phyloP scores from a whole-genome alignment of 2,888 invertebrate species.

The Sphinx pinastri region DNA sequence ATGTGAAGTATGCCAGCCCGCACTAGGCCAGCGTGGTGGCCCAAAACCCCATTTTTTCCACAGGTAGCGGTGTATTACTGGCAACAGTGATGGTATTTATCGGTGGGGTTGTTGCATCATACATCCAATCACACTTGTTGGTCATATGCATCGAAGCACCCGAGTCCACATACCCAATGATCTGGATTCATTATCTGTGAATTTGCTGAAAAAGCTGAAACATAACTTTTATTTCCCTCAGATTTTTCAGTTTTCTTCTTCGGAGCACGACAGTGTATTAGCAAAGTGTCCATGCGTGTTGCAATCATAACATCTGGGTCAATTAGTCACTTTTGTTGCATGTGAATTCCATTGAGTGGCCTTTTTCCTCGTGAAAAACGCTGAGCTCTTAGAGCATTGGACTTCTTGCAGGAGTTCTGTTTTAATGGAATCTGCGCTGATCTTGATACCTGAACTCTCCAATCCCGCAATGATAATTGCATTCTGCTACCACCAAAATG shows the following conservation, averaged over 20 bases:
- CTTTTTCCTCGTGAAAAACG: constrained; percentile 31
- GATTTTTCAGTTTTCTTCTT: not conserved
- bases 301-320: constrained; percentile 30
- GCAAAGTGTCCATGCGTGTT: constrained; percentile 30
- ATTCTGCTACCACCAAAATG: no score
- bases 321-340: constrained; percentile 27
- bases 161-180: constrained; percentile 29
- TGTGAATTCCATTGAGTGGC: not conserved
- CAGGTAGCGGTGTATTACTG: no score
- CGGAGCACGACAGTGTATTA: not conserved
- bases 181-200: not conserved
- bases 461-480: no score
- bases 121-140: not conserved
- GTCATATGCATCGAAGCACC: constrained; percentile 31
- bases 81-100: no score
- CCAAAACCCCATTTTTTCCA: no score
- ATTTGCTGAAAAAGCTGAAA: constrained; percentile 29
- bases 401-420: constrained; percentile 27
- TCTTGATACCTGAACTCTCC: constrained; percentile 29
- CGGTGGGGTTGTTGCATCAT: no score
- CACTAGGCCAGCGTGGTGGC: no score
- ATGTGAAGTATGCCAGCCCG: no score
- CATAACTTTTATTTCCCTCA: not conserved
- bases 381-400: constrained; percentile 3
- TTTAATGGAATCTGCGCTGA: constrained; percentile 25